phyloP scores from a whole-genome alignment of 2,888 invertebrate species.

The Heptascelio sp. region DNA sequence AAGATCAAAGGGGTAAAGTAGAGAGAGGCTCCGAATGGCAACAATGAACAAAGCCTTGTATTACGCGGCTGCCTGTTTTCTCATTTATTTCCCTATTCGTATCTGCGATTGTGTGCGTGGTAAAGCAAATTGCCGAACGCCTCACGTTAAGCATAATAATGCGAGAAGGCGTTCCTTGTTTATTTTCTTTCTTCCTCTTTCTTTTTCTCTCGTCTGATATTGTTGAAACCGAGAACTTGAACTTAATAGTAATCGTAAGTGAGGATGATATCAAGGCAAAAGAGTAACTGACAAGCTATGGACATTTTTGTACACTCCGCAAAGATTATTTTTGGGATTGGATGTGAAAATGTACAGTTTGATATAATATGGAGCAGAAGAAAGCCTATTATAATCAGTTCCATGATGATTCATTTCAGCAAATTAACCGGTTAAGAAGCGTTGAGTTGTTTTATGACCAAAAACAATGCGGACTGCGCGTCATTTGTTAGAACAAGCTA shows the following conservation, averaged over 20 bases:
- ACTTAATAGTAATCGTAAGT: conserved; percentile 59
- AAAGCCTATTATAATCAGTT: too few relatives aligned
- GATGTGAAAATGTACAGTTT: too few relatives aligned
- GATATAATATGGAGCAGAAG: too few relatives aligned
- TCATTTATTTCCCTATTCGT: conserved; percentile 73
- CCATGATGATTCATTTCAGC: too few relatives aligned
- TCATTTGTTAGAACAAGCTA: too few relatives aligned
- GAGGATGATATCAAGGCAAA: conserved; percentile 1
- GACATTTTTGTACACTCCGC: too few relatives aligned
- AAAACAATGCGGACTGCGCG: too few relatives aligned
- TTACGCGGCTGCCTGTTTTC: conserved; percentile 74
- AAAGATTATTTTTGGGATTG: too few relatives aligned
- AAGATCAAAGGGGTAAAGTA: conserved; percentile 67
- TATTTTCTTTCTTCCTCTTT: too few relatives aligned
- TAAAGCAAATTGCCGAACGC: conserved; percentile 46
- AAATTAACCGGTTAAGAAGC: too few relatives aligned
- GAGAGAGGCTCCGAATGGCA: conserved; percentile 71
- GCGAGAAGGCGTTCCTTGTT: conserved; percentile 48
- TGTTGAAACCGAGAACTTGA: conserved; percentile 69
- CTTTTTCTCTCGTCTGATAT: conserved; percentile 21
- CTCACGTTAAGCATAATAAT: conserved; percentile 34
- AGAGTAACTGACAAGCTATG: conserved; percentile 7
- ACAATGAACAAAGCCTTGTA: conserved; percentile 77
- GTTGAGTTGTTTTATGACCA: too few relatives aligned
- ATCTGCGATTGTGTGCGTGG: conserved; percentile 29